These are phyloP conservation scores for Ormyrus thymus DNA, from an alignment of 2,888 invertebrate species.

Conservation along the genomic window DNA sequence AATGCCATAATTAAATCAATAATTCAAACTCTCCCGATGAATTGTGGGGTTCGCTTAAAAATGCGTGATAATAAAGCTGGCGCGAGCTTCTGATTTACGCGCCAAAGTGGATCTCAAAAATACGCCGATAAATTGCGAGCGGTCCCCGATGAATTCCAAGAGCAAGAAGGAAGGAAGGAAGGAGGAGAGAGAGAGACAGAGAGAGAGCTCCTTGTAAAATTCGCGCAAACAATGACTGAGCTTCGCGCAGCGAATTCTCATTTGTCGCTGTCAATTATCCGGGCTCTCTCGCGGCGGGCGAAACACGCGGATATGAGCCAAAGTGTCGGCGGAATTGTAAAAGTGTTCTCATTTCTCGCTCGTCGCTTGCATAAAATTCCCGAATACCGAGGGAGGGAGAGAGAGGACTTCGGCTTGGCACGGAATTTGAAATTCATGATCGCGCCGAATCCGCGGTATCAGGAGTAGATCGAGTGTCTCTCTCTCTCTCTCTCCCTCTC, in stretches of 20 bases:
- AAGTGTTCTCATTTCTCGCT: constrained; percentile 27
- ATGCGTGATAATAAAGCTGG: too few species aligned
- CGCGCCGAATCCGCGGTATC: constrained; percentile 28
- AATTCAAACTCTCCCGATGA: too few species aligned
- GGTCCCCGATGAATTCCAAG: too few species aligned
- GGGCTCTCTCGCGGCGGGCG: too few species aligned
- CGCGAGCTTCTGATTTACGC: too few species aligned
- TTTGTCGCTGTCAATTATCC: constrained; percentile 37
- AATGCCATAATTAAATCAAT: too few species aligned
- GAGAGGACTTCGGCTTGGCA: background rate
- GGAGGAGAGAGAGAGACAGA: too few species aligned
- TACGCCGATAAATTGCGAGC: too few species aligned
- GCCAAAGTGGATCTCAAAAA: too few species aligned
- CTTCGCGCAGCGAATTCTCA: background rate
- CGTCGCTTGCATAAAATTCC: constrained; percentile 3
- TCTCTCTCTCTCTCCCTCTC: constrained; percentile 8
- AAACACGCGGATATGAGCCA: background rate
- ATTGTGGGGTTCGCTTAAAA: too few species aligned
- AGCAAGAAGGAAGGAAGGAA: too few species aligned
- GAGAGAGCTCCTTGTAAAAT: too few species aligned
- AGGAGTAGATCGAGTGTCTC: constrained; percentile 26
- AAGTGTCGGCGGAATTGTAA: constrained; percentile 28
- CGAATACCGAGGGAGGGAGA: background rate
- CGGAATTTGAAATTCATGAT: constrained; percentile 54
- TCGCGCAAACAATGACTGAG: background rate